A percentile compares a stretch with the other conserved stretches of the same genome.
Conservation (phyloP, 2,888 invertebrate species). For the Agriopis aurantiaria region DNA sequence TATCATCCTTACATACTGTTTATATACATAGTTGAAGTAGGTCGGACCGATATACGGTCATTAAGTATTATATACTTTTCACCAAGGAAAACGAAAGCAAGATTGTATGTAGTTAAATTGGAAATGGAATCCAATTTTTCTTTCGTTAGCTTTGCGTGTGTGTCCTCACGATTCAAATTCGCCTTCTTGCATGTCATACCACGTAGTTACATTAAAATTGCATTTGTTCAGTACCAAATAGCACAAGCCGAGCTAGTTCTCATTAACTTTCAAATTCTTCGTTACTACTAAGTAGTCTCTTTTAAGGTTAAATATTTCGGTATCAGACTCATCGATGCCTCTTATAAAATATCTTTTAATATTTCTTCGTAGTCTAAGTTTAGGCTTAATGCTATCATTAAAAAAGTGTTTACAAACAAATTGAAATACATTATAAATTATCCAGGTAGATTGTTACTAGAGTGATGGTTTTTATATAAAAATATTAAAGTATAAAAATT, state of each 20-base stretch:
- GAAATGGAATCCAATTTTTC: conserved; percentile 4
- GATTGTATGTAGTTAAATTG: conserved; percentile 4
- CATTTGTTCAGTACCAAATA: conserved; percentile 83
- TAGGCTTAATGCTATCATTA: conserved; percentile 82
- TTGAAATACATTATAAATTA: conserved; percentile 74
- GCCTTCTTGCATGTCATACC: conserved; percentile 60
- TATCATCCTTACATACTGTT: conserved; percentile 73
- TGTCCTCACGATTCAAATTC: conserved; percentile 37
- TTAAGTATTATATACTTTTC: conserved; percentile 42
- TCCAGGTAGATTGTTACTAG: conserved; percentile 86
- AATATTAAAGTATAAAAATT: conserved; percentile 63
- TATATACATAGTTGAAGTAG: conserved; percentile 43
- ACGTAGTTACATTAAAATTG: conserved; percentile 78
- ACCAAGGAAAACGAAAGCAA: conserved; percentile 13
- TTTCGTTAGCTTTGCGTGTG: conserved; percentile 19
- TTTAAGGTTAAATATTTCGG: conserved; percentile 47
- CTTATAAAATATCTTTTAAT: conserved; percentile 69
- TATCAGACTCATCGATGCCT: conserved; percentile 55
- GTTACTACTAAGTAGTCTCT: conserved; percentile 62
- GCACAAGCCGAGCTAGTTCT: conserved; percentile 77
- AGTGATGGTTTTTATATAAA: conserved; percentile 83
- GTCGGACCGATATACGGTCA: conserved; percentile 29
- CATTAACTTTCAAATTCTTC: conserved; percentile 69
- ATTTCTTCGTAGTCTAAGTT: conserved; percentile 79
- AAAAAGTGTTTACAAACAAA: conserved; percentile 80